phyloP scores from a whole-genome alignment of 2,113 vertebrate genomes.

The Thymallus thymallus region DNA sequence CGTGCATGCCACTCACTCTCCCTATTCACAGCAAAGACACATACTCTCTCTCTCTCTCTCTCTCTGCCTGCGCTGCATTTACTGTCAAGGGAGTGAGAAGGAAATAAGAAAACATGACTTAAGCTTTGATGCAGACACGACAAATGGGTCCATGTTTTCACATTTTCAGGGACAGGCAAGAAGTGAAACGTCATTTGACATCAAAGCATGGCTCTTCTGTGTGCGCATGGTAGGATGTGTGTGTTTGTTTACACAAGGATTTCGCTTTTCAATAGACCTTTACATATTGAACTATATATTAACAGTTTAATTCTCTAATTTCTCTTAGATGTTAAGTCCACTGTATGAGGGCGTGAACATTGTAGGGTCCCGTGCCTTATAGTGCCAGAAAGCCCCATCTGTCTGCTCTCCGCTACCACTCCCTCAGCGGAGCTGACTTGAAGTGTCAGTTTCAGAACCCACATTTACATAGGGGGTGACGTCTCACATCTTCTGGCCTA shows the following conservation, averaged over 20 bases:
- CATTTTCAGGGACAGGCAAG: constrained; percentile 41
- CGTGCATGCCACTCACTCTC: constrained; percentile 65
- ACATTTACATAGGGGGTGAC: no score
- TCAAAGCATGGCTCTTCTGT: background rate
- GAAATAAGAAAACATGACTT: constrained; percentile 31
- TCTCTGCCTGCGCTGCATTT: constrained; percentile 41
- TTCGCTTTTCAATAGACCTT: background rate
- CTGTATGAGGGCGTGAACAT: no score
- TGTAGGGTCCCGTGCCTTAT: no score
- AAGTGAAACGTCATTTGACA: constrained; percentile 57
- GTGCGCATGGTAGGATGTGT: background rate
- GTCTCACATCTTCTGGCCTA: no score
- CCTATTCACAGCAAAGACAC: constrained; percentile 7
- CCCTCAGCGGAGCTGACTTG: no score
- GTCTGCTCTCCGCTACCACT: no score
- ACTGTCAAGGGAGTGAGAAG: constrained; percentile 17
- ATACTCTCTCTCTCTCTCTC: constrained; percentile 62
- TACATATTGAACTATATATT: no score
- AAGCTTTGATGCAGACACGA: constrained; percentile 54
- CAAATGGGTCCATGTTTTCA: constrained; percentile 23
- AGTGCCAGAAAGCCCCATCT: no score
- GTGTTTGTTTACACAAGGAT: background rate
- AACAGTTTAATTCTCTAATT: no score
- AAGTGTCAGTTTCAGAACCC: no score
- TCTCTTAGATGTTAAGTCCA: no score